Base-by-base conservation (phyloP, 2,113 vertebrate species). In the Trinectes maculatus region DNA sequence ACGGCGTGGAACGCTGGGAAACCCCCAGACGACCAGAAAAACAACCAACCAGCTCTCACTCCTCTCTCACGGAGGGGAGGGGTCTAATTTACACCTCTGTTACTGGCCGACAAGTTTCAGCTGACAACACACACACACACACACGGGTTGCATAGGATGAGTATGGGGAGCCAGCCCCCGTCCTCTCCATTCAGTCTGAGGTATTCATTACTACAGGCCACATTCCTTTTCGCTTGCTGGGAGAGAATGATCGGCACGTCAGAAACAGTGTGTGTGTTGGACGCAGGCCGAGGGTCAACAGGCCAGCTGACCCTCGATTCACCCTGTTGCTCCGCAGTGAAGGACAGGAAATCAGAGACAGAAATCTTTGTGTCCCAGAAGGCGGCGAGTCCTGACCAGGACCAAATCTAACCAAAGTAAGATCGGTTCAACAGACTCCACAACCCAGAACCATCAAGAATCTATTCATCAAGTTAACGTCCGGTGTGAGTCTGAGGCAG, bases 171-270 rank as follows among this genome's bases (percentile, higher is more conserved):
- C 5, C 12, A 0, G 2, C 25, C 6, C 9, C 1, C 7, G 40
- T 28, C 42, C 40, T 46, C 58, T 46, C 31, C 58, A 64, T 70
- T 70, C 73, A 77, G 28, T 16, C 57, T 18, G 43, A 54, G 51
- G 52, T 37, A 52, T 77, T 77, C 74, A 71, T 65, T 65, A 71
- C 60, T 65, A 64, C 47, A 58, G 31, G 57, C 13, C 53, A 71
- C 74, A 77, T 77, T 71, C 67, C 60, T 77, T 5, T 42, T 19
- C 19, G 1, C 40, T 24, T 2, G 9, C 55, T 31, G 48, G 13
- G 40, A 54, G 58, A 36, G 5, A 44, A n/a, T 15, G 26, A 58
- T 57, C 44, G 26, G 49, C 49, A 22, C 19, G 55, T 64, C 60
- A 59, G 25, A 55, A 18, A 21, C 18, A n/a, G 47, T 13, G 6